phyloP scores from a whole-genome alignment of 1,140 invertebrate species.

The Hesperophylax magnus region DNA sequence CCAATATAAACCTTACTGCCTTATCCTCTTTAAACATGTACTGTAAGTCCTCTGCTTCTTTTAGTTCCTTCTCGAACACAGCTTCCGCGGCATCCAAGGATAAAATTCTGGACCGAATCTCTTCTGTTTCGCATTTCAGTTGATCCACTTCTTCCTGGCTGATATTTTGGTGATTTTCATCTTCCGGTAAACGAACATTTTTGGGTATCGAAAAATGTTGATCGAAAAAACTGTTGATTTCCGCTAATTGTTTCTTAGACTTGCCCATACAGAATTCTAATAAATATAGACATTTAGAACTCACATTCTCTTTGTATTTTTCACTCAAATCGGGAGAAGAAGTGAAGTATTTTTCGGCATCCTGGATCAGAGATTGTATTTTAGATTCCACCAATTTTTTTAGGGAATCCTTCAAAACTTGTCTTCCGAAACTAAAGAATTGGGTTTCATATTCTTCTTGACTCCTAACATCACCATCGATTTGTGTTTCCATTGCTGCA shows the following conservation, averaged over 20 bases:
- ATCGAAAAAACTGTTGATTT: conserved; percentile 26
- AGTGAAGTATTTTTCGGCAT: conserved; percentile 28
- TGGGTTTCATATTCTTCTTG: conserved; percentile 45
- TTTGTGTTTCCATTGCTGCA: not conserved
- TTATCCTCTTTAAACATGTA: conserved; percentile 28
- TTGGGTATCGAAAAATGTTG: conserved; percentile 37
- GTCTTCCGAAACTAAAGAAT: conserved; percentile 41
- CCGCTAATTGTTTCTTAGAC: conserved; percentile 6
- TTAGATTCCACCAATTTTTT: conserved; percentile 27
- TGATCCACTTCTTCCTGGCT: conserved; percentile 34
- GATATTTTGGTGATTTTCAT: conserved; percentile 14
- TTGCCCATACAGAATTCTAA: conserved; percentile 19
- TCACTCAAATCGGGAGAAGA: conserved; percentile 25
- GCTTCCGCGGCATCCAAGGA: not conserved
- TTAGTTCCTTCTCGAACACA: conserved; percentile 17
- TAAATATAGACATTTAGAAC: conserved; percentile 31
- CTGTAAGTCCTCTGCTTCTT: not conserved
- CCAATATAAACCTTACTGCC: not conserved
- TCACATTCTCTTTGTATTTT: conserved; percentile 25
- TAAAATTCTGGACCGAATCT: not conserved
- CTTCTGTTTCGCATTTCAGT: conserved; percentile 19
- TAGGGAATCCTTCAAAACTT: conserved; percentile 28
- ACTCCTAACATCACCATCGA: not conserved
- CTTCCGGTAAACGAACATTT: conserved; percentile 35
- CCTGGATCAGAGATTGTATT: conserved; percentile 33